Percentiles rank a stretch among this genome's conserved stretches.
Evolutionary conservation across 2,797 vertebrate species (phyloP).

Genomic region (Sebastes matsubarae): DNA sequence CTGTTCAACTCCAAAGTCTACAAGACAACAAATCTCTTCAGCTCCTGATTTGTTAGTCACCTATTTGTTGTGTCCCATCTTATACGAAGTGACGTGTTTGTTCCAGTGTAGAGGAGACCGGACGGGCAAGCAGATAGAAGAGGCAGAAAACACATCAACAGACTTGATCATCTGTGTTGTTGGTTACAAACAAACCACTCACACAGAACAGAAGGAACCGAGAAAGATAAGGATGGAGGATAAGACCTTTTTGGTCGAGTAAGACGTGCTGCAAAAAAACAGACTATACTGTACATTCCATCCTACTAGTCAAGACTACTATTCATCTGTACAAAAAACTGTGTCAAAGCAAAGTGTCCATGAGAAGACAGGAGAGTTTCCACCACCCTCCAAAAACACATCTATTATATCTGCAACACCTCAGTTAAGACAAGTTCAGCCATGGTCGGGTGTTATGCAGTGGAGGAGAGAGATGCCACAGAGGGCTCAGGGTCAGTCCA

Average conservation of each 20-base stretch:
- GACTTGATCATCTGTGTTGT: constrained; percentile 22
- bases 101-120: background rate
- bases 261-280: background rate
- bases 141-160: constrained; percentile 30
- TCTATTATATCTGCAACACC: background rate
- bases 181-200: constrained; percentile 18
- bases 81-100: background rate
- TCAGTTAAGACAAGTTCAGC: background rate
- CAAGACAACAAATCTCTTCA: background rate
- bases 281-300: background rate
- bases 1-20: background rate
- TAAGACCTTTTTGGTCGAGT: constrained; percentile 14
- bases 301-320: background rate
- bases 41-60: background rate
- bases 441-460: background rate
- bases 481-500: constrained; percentile 11
- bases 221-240: background rate
- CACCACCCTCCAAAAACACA: background rate
- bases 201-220: background rate
- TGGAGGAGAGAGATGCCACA: constrained; percentile 1
- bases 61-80: background rate
- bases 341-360: constrained; percentile 23
- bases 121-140: background rate
- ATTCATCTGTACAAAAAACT: constrained; percentile 23
- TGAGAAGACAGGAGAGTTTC: constrained; percentile 1